These are phyloP conservation scores for Felis catus DNA, from an alignment of 2,113 vertebrate genomes.

Conservation along the genomic window DNA sequence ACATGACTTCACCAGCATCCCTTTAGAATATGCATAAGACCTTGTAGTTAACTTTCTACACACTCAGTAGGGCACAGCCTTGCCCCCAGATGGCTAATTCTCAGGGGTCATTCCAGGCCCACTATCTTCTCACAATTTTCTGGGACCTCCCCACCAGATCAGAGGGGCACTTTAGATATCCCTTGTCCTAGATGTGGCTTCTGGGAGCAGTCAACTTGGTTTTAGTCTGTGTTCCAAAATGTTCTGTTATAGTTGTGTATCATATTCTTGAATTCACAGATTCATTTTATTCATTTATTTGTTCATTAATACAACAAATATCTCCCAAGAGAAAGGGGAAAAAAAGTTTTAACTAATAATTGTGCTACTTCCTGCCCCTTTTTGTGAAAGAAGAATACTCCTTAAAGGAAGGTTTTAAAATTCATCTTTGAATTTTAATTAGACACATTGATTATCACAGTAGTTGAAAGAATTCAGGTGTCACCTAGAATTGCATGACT, in stretches of 20 bases:
- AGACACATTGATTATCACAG: not conserved
- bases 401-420: not conserved
- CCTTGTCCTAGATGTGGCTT: not conserved
- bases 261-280: not conserved
- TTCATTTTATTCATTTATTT: not conserved
- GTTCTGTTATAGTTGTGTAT: not conserved
- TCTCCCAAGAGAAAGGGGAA: not conserved
- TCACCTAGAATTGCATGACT: not conserved
- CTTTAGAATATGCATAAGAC: not conserved
- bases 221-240: not conserved
- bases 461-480: not conserved
- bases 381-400: not conserved
- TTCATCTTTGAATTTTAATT: not conserved
- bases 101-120: not conserved
- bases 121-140: not conserved
- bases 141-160: not conserved
- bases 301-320: not conserved
- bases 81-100: too few species aligned
- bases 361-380: not conserved
- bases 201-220: not conserved
- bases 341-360: not conserved
- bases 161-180: not conserved
- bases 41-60: not conserved
- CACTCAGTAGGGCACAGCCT: not conserved
- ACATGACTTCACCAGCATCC: not conserved